Percentiles rank a stretch among this genome's conserved stretches.
phyloP scores from a whole-genome alignment of 2,797 vertebrate genomes.

The Lepilemur septentrionalis region DNA sequence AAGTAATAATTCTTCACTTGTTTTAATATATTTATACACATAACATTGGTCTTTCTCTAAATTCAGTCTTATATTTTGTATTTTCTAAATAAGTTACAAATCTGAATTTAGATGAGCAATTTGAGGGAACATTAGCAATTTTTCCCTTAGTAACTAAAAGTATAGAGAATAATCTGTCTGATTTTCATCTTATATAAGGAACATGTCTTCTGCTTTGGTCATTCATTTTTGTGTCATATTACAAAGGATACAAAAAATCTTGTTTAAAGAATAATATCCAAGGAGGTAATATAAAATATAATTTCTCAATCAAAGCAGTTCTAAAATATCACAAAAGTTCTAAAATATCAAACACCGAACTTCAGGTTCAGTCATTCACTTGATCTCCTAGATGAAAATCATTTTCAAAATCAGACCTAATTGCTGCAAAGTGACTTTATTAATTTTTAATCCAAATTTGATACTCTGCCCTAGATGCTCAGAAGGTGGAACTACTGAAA shows the following conservation, averaged over 20 bases:
- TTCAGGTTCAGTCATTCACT: background rate
- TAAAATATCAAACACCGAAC: background rate
- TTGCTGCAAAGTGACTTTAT: background rate
- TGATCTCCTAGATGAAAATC: background rate
- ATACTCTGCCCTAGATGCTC: background rate
- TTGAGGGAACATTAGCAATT: background rate
- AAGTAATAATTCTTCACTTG: background rate
- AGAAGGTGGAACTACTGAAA: background rate
- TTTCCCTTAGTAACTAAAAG: slow-evolving; percentile 2
- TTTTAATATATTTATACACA: background rate
- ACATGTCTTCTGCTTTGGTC: background rate
- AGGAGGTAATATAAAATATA: background rate
- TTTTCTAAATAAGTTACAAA: background rate
- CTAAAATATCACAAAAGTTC: background rate
- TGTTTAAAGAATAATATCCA: background rate
- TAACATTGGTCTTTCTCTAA: background rate
- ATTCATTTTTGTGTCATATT: background rate
- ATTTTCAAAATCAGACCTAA: background rate
- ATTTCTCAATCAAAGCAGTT: background rate
- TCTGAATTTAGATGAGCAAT: background rate
- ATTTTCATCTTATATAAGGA: background rate
- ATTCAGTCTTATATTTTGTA: background rate
- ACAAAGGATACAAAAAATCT: background rate
- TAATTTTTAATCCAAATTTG: background rate
- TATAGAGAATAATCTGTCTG: background rate